Base-by-base conservation (phyloP, 2,888 invertebrate genomes). In the Drosophila recens region DNA sequence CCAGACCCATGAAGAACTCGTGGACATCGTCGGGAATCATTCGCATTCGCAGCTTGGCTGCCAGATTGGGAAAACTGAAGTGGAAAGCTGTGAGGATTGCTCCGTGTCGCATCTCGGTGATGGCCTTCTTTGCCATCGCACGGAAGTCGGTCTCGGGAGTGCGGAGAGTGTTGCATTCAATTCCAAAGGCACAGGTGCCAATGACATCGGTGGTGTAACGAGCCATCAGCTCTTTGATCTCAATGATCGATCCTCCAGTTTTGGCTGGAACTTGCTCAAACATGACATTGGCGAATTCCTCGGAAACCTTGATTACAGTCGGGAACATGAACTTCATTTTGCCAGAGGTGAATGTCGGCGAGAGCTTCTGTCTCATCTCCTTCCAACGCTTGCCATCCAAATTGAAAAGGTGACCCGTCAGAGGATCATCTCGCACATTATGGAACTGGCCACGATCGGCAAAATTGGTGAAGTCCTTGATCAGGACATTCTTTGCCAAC, bases 161-260 rank as follows among this genome's bases (percentile, higher is more conserved):
- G 9, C 87, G 82, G 43, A 93, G 86, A 10, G 91, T 92, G 65
- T 93, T 93, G 62, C 92, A 91, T 13, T 93, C 92, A 4, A 93
- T 90, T 2, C 93, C 93, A 75, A 93, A 93, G n/a, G 93, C 93
- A 75, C 93, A 93, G 0, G 90, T 90, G 13, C 93, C 93, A 54
- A 94, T 94, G 1, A 94, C 93, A 75, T 94, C 94, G 2, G 93
- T 93, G 4, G 94, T 93, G 68, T 91, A 94, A 6, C 93, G 90
- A 0, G 93, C 92, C 54, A 92, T 81, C 1, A 92, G 62, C 9
- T 93, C 93, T 72, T 92, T 92, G 2, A 94, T 81, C 54, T 94
- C 94, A 0, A 89, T 11, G 1, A 93, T 59, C 2, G 68, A n/a
- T 0, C 68, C 73, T 13, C 68, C 49, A 8, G 58, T 20, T 9